phyloP scores from a whole-genome alignment of 1,140 invertebrate genomes.

The Limonius californicus region DNA sequence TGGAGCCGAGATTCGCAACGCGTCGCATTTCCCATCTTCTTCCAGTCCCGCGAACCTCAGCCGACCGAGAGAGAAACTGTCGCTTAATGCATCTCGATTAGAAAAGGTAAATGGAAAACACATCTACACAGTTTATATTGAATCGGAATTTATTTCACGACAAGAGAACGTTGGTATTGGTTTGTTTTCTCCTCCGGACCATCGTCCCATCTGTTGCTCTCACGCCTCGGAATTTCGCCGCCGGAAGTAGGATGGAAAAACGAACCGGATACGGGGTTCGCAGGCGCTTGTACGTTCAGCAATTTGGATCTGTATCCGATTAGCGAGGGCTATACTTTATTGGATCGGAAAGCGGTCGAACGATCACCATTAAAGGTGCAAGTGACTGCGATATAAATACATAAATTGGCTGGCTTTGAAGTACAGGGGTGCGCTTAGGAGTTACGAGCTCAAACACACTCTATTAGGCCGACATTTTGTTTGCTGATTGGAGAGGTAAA shows the following conservation, averaged over 20 bases:
- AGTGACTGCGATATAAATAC: not conserved
- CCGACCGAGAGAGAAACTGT: not conserved
- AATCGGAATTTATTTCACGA: not conserved
- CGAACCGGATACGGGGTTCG: too few species aligned
- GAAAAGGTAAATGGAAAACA: not conserved
- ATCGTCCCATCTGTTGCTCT: not conserved
- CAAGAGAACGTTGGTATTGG: not conserved
- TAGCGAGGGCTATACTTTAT: not conserved
- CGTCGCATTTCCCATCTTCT: too few species aligned
- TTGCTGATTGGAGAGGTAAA: too few species aligned
- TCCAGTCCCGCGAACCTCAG: too few species aligned
- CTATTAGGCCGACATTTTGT: too few species aligned
- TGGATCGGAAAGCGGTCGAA: not conserved
- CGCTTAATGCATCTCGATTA: not conserved
- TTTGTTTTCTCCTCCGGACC: not conserved
- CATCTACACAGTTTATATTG: not conserved
- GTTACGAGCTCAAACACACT: too few species aligned
- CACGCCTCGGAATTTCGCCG: not conserved
- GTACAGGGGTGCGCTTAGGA: too few species aligned
- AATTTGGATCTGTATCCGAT: not conserved
- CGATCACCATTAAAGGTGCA: not conserved
- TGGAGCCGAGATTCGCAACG: too few species aligned
- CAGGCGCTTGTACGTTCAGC: not conserved
- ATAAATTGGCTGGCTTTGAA: not conserved
- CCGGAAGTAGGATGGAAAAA: not conserved